A percentile compares a stretch with the other conserved stretches of the same genome.
These are phyloP conservation scores for Hydropsyche betteni DNA, from an alignment of 2,888 invertebrate species.

Conservation along the genomic window DNA sequence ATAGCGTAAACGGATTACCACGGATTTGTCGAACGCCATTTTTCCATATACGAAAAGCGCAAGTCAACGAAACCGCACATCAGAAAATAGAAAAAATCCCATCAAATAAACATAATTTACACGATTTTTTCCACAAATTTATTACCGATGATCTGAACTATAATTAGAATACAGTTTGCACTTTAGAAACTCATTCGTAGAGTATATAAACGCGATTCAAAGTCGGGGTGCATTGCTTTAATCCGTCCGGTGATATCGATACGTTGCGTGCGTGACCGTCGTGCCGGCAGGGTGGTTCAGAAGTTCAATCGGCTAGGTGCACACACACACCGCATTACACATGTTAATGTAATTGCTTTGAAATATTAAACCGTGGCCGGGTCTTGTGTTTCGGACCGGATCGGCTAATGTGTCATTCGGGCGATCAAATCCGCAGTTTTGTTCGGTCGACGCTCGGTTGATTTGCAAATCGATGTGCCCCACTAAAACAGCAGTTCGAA, in stretches of 20 bases:
- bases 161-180: background rate
- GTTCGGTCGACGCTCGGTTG: no score
- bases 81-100: no score
- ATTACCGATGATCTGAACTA: background rate
- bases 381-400: conserved; percentile 12
- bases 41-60: no score
- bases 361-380: conserved; percentile 37
- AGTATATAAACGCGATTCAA: background rate
- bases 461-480: no score
- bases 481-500: no score
- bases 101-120: background rate
- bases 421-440: no score
- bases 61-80: background rate
- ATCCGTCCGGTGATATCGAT: conserved; percentile 47
- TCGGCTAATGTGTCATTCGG: background rate
- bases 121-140: background rate
- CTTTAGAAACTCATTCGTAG: background rate
- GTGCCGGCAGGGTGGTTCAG: background rate
- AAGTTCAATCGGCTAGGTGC: conserved; percentile 40
- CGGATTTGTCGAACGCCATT: conserved; percentile 13
- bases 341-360: conserved; percentile 47
- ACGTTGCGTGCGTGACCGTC: conserved; percentile 45
- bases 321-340: conserved; percentile 39
- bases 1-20: conserved; percentile 9
- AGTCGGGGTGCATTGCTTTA: conserved; percentile 14